Evolutionary conservation across 92 coral and sea anemone species (phyloP).

Genomic region (Paragorgia papillata): DNA sequence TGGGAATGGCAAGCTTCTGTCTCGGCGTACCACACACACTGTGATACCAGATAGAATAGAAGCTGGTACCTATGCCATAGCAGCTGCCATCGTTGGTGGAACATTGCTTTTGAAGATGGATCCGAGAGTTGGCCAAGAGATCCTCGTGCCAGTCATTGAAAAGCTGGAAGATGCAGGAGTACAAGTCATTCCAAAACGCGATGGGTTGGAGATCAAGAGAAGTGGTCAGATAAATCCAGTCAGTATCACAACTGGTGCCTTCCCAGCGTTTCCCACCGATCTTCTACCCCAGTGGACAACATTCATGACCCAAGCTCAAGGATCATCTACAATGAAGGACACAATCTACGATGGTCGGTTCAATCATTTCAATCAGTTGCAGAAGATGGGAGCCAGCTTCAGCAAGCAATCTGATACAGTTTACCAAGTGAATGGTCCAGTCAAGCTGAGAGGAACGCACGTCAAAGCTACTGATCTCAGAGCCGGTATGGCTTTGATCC

Average conservation of each 20-base stretch:
- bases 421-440: slow-evolving; percentile 25
- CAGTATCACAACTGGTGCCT: slow-evolving; percentile 42
- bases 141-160: too few species aligned
- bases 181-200: not conserved
- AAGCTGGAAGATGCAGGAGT: slow-evolving; percentile 31
- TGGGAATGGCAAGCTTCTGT: not conserved
- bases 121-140: not conserved
- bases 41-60: slow-evolving; percentile 58
- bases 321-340: slow-evolving; percentile 26
- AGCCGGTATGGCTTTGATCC: slow-evolving; percentile 56
- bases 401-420: not conserved
- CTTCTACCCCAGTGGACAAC: slow-evolving; percentile 60
- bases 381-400: slow-evolving; percentile 51
- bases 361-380: slow-evolving; percentile 46
- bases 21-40: slow-evolving; percentile 15
- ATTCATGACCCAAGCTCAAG: slow-evolving; percentile 54
- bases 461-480: slow-evolving; percentile 60
- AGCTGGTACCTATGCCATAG: slow-evolving; percentile 62
- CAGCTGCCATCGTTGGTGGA: slow-evolving; percentile 54
- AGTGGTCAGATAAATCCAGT: not conserved
- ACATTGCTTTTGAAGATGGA: not conserved
- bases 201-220: slow-evolving; percentile 9
- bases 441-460: not conserved
- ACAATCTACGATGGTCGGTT: slow-evolving; percentile 50
- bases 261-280: slow-evolving; percentile 62